Base-by-base conservation (phyloP, 2,888 invertebrate species). In the Pterobdella sp. region DNA sequence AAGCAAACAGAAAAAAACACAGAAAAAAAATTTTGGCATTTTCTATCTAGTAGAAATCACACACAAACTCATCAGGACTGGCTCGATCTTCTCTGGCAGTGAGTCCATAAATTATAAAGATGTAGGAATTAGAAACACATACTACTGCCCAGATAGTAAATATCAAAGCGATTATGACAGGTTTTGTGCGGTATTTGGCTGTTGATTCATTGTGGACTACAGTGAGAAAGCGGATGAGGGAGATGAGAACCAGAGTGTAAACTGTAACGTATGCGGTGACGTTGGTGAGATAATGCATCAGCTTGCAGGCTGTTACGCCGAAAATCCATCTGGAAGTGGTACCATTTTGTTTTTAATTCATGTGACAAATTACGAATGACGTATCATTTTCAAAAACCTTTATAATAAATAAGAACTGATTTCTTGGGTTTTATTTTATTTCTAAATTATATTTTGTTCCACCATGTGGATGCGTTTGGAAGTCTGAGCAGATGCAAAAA, bases 211-310 rank as follows among this genome's bases (percentile, higher is more conserved):
- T 74, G 75, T 76, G 75, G 3, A 76, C 75, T 34, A 76, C 70
- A 35, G 76, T 76, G 60, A 76, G 56, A 56, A 76, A 76, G 67
- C 76, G 76, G 32, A 76, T 52, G 56, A 73, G 35, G 35, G 75
- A 31, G 56, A 76, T 74, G 26, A 76, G 74, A 2, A 76, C 75
- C 49, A 76, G 73, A 3, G 76, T 93, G 84, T 93, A 93, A 7
- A 94, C 92, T 78, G 91, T 91, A 72, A 91, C 92, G 81, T 92
- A 93, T 35, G 93, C 93, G 26, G 92, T 92, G 52, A 93, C 92
- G 74, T 92, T 91, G 77, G 92, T 91, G 81, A 93, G 88, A 81
- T 93, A 93, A 83, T 93, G 93, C 26, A 93, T 92, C 34, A 90
- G 88, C 84, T 91, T 90, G 85, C 93, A 93, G 89, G 91, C 91